phyloP scores from a whole-genome alignment of 92 coral and sea anemone species.

The Zoanthus solanderi region DNA sequence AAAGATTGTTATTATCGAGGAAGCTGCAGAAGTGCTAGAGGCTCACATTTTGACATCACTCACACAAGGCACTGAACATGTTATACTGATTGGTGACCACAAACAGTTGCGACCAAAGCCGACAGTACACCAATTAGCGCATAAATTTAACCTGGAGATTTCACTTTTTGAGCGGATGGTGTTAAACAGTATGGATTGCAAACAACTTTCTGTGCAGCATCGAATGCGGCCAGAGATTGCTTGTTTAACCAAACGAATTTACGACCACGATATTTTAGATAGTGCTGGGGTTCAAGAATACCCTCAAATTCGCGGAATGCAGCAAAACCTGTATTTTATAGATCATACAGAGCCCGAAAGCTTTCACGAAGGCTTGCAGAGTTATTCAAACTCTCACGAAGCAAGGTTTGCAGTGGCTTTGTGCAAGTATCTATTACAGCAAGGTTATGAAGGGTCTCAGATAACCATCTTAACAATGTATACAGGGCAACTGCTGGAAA shows the following conservation, averaged over 20 bases:
- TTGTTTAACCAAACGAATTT: constrained; percentile 39
- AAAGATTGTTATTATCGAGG: constrained; percentile 75
- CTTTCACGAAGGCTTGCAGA: constrained; percentile 25
- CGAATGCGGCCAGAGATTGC: constrained; percentile 65
- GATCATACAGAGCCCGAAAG: constrained; percentile 23
- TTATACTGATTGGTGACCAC: constrained; percentile 89
- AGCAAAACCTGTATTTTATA: constrained; percentile 23
- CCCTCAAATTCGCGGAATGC: constrained; percentile 13
- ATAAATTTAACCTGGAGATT: constrained; percentile 48
- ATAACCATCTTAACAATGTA: constrained; percentile 54
- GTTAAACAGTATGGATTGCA: constrained; percentile 45
- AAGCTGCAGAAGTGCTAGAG: constrained; percentile 91
- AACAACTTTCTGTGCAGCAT: constrained; percentile 47
- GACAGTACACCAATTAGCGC: constrained; percentile 69
- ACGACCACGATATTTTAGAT: constrained; percentile 44
- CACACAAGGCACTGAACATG: constrained; percentile 71
- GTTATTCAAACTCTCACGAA: constrained; percentile 47
- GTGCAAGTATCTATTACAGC: constrained; percentile 44
- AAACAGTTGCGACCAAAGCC: constrained; percentile 88
- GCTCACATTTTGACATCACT: constrained; percentile 82
- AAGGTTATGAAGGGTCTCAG: constrained; percentile 33
- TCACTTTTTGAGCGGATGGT: constrained; percentile 68
- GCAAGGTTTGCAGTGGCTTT: constrained; percentile 42
- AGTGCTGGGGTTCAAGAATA: constrained; percentile 7
- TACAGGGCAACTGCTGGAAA: constrained; percentile 39